These are phyloP conservation scores for Notarius lentiginosus DNA, from an alignment of 2,113 vertebrate genomes.

Conservation along the genomic window DNA sequence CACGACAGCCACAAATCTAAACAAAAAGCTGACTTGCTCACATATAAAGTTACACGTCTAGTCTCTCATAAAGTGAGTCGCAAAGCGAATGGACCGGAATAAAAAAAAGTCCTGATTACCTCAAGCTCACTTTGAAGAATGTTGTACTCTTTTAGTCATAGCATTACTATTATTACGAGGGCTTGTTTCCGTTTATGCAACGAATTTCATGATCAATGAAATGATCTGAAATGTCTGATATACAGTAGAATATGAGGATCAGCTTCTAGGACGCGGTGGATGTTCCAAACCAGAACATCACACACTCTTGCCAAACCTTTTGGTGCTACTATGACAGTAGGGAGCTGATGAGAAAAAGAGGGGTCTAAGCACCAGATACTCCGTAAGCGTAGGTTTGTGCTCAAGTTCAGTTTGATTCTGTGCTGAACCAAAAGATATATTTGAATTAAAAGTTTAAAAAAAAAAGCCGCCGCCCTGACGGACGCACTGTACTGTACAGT, in stretches of 20 bases:
- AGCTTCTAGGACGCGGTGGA: conserved; percentile 36
- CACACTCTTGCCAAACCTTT: conserved; percentile 65
- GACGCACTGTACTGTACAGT: conserved; percentile 52
- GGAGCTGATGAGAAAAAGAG: background rate
- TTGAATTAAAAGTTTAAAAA: background rate
- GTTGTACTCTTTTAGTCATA: background rate
- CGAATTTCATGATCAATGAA: background rate
- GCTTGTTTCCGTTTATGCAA: background rate
- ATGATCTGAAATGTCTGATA: background rate
- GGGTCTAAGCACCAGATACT: conserved; percentile 9
- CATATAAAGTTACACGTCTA: background rate
- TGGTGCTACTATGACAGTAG: conserved; percentile 55
- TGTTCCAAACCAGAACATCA: conserved; percentile 3
- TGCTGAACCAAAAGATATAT: background rate
- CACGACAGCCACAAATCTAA: background rate
- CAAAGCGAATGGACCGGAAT: background rate
- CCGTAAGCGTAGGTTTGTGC: conserved; percentile 5
- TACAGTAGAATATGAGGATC: conserved; percentile 28
- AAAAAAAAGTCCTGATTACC: background rate
- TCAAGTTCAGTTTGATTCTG: conserved; percentile 25
- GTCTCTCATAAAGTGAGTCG: background rate
- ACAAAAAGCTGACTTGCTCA: background rate
- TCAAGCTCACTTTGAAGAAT: background rate
- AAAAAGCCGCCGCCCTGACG: background rate
- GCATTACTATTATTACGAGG: background rate